Conservation (phyloP, 2,797 vertebrate species). For the Pangasius sanitwongsei region DNA sequence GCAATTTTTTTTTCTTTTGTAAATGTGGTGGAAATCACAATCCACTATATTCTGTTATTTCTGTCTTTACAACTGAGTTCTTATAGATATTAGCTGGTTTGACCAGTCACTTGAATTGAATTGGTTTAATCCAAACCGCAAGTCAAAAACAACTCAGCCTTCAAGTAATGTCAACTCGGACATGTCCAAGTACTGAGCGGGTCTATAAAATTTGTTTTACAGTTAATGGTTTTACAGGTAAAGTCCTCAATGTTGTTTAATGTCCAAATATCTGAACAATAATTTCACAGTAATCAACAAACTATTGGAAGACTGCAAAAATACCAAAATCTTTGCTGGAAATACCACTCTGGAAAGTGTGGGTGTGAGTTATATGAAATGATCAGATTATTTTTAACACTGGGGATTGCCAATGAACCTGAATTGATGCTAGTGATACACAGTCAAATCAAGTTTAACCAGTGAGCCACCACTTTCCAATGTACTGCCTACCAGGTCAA, state of each 20-base stretch:
- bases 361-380: background rate
- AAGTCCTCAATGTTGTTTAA: background rate
- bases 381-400: background rate
- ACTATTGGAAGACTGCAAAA: background rate
- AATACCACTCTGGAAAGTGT: background rate
- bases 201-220: background rate
- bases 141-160: background rate
- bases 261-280: background rate
- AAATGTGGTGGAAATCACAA: background rate
- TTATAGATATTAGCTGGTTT: background rate
- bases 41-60: background rate
- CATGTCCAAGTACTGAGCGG: background rate
- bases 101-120: background rate
- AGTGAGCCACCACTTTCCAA: background rate
- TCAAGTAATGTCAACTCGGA: background rate
- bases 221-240: background rate
- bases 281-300: background rate
- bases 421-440: background rate
- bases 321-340: background rate
- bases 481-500: background rate
- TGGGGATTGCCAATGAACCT: background rate
- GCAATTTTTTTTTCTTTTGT: background rate
- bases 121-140: background rate
- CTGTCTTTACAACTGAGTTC: background rate
- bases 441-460: background rate